phyloP scores from a whole-genome alignment of 2,113 vertebrate genomes.

The Irena cyanogastra region DNA sequence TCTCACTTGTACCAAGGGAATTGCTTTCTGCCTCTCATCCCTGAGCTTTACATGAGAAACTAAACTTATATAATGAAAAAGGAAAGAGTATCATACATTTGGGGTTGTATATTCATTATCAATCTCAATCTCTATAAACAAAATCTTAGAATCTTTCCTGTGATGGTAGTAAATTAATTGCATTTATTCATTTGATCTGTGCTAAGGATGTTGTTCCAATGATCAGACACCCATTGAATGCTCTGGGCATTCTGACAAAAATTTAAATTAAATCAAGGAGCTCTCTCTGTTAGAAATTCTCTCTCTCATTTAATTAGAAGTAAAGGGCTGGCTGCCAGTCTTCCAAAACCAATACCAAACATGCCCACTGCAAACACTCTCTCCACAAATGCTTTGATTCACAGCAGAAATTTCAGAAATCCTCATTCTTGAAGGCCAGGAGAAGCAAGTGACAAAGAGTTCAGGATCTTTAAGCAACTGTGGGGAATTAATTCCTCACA shows the following conservation, averaged over 20 bases:
- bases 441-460: neutral
- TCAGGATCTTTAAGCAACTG: neutral
- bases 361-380: neutral
- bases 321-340: neutral
- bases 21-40: neutral
- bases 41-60: neutral
- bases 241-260: slow-evolving; percentile 19
- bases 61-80: neutral
- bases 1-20: neutral
- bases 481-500: neutral
- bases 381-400: neutral
- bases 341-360: neutral
- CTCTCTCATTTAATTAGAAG: slow-evolving; percentile 14
- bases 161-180: neutral
- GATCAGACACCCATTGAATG: neutral
- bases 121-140: neutral
- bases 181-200: neutral
- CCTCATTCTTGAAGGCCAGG: neutral
- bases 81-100: neutral
- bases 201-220: neutral
- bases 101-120: neutral
- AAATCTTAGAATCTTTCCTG: neutral
- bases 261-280: slow-evolving; percentile 24
- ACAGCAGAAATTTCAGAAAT: neutral
- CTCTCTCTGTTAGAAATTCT: neutral